Evolutionary conservation across 2,888 invertebrate genomes (phyloP), one percentile per base, ranked within the genome.

Genomic region (Noctua janthe): DNA sequence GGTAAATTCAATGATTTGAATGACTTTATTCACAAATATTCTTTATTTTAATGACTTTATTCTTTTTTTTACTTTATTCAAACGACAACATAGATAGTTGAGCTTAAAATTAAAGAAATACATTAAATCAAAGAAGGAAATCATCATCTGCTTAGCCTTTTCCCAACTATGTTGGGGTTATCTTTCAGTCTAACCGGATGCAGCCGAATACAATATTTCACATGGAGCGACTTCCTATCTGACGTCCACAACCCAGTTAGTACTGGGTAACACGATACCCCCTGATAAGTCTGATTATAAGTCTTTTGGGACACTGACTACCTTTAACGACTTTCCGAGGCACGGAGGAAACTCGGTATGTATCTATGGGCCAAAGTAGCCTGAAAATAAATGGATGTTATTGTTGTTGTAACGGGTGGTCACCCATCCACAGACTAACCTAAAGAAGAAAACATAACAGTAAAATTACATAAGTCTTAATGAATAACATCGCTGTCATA

Each of bases 401-500:
- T 29, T 39, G 39, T 39, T 39, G 39, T 39, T 39, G 11, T 11
- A n/a, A 11, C n/a, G 11, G 54, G 54, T 54, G n/a, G n/a, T n/a
- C 23, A 23, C 10, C 56, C 11, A 59, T n/a, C n/a, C 56, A 59
- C 23, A 59, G 23, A n/a, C 56, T 4, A 59, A 59, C 56, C n/a
- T 59, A 59, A n/a, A 51, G 17, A 29, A 43, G 17, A 17, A 67
- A 29, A 35, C 5, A 15, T 35, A n/a, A 2, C 47, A 80, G 47
- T 29, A 67, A 17, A 54, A 47, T 15, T 49, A 77, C 20, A n/a
- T 67, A 20, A 71, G 69, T 69, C 10, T 71, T 47, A 43, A 82
- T 35, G 43, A 64, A 82, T n/a, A 84, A 56, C 15, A 67, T n/a
- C 15, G n/a, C 1, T 49, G 47, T 56, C 56, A 70, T 70, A 84